Conservation (phyloP, 2,888 invertebrate species). For the Drosophila algonquin region DNA sequence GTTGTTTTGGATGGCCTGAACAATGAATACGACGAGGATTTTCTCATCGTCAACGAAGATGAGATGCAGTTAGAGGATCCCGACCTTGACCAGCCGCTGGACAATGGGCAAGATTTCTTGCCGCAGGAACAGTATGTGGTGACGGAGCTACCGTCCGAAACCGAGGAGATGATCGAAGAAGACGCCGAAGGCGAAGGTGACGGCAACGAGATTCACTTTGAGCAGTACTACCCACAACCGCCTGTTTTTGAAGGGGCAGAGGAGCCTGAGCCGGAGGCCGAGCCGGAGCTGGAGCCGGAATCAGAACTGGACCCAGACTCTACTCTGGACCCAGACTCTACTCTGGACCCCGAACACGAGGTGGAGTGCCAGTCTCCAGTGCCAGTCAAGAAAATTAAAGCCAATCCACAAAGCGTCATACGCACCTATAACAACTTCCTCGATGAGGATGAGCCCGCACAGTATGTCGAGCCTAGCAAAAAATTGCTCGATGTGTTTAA, state of each 20-base stretch:
- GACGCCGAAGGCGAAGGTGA: neutral
- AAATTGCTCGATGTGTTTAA: conserved; percentile 63
- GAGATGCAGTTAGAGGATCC: conserved; percentile 44
- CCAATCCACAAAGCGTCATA: conserved; percentile 17
- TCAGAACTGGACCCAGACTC: conserved; percentile 23
- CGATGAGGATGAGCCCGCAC: conserved; percentile 38
- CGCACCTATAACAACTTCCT: conserved; percentile 17
- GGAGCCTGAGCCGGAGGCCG: neutral
- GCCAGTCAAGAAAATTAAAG: neutral
- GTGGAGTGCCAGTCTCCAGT: neutral
- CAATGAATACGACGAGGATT: conserved; percentile 57
- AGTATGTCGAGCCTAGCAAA: conserved; percentile 49
- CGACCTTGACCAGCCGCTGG: conserved; percentile 49
- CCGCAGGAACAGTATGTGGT: conserved; percentile 47
- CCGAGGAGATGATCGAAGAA: conserved; percentile 52
- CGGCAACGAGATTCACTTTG: conserved; percentile 15
- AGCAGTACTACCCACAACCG: conserved; percentile 2
- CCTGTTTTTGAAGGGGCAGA: conserved; percentile 6
- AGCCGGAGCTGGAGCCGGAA: neutral
- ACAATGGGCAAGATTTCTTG: conserved; percentile 28
- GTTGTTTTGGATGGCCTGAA: conserved; percentile 57
- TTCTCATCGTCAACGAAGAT: conserved; percentile 45
- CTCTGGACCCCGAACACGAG: conserved; percentile 5
- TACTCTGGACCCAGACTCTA: conserved; percentile 3
- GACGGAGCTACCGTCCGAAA: conserved; percentile 32